phyloP scores from a whole-genome alignment of 1,140 invertebrate species.

The Phymorhynchus buccinoides region DNA sequence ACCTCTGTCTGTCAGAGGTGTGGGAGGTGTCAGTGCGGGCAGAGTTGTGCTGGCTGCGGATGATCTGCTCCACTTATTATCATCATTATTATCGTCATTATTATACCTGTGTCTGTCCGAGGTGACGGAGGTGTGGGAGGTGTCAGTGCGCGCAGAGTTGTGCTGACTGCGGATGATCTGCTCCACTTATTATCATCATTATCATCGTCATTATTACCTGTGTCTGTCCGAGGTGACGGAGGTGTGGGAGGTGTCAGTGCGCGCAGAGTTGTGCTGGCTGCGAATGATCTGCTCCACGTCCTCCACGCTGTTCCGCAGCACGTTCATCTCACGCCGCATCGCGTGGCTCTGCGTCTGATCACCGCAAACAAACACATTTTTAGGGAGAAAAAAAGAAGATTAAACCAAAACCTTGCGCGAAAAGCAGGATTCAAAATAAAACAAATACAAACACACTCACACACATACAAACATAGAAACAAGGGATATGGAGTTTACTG shows the following conservation, averaged over 20 bases:
- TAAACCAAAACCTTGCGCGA: too few relatives aligned
- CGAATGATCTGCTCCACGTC: constrained; percentile 31
- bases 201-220: background rate
- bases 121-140: background rate
- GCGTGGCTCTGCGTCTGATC: constrained; percentile 8
- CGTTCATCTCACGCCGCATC: constrained; percentile 25
- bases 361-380: background rate
- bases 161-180: constrained; percentile 30
- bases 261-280: constrained; percentile 26
- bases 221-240: background rate
- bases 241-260: constrained; percentile 23
- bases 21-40: constrained; percentile 24
- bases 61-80: constrained; percentile 24
- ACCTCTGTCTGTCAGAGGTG: constrained; percentile 18
- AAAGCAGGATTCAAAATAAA: too few relatives aligned
- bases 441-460: too few relatives aligned
- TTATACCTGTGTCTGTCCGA: constrained; percentile 18
- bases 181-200: constrained; percentile 14
- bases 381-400: too few relatives aligned
- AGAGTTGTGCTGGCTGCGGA: constrained; percentile 33
- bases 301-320: constrained; percentile 34
- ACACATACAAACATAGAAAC: too few relatives aligned
- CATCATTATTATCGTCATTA: background rate
- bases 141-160: constrained; percentile 25
- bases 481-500: too few relatives aligned